Evolutionary conservation across 2,888 invertebrate species (phyloP).

Genomic region (Leptogaster cylindrica): DNA sequence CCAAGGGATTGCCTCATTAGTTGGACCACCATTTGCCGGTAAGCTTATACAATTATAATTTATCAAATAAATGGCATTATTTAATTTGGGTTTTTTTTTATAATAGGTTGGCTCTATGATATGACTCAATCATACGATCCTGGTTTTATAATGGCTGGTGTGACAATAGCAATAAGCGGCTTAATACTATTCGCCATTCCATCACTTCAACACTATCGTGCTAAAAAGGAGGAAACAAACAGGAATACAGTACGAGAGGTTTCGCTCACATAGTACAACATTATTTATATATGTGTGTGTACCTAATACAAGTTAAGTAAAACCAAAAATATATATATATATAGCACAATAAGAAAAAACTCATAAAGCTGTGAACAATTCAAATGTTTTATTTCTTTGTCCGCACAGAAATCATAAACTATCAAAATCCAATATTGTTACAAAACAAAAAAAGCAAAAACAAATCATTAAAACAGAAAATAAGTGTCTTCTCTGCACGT

Average conservation of each 20-base stretch:
- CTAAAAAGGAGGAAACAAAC: slow-evolving; percentile 46
- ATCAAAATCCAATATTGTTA: no score
- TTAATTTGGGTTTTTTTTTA: not conserved
- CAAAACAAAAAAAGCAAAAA: no score
- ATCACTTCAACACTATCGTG: slow-evolving; percentile 66
- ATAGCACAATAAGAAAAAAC: slow-evolving; percentile 23
- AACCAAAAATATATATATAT: no score
- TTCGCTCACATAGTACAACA: slow-evolving; percentile 41
- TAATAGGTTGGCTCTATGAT: slow-evolving; percentile 82
- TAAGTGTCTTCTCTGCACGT: no score
- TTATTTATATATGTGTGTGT: not conserved
- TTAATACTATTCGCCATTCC: slow-evolving; percentile 86
- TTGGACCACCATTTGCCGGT: slow-evolving; percentile 95
- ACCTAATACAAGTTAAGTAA: no score
- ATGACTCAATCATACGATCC: slow-evolving; percentile 77
- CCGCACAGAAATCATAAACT: no score
- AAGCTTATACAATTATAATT: slow-evolving; percentile 51
- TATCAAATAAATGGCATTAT: not conserved
- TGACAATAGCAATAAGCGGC: slow-evolving; percentile 85
- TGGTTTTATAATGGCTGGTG: slow-evolving; percentile 88
- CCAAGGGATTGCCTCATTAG: slow-evolving; percentile 90
- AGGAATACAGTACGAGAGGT: slow-evolving; percentile 16
- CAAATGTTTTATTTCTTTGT: no score
- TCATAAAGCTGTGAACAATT: slow-evolving; percentile 44
- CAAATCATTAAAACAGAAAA: no score